Percentiles rank a stretch among this genome's conserved stretches.
phyloP scores from a whole-genome alignment of 30 jellyfish, hydroid and myxozoan species.

The Aurelia aurita region DNA sequence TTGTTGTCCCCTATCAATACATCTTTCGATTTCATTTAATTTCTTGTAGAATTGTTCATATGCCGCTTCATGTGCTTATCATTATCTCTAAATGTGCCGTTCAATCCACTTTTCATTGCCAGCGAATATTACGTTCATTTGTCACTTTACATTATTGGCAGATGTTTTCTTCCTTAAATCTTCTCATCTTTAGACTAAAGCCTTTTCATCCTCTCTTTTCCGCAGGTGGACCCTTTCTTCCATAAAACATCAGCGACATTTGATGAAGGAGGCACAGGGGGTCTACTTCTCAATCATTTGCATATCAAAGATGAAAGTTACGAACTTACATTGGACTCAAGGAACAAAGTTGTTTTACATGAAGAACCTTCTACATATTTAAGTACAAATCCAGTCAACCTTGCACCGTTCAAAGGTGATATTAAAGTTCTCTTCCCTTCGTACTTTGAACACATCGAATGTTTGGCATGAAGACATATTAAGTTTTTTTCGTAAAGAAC shows the following conservation, averaged over 20 bases:
- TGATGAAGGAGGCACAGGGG: constrained; percentile 96
- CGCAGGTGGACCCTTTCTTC: constrained; percentile 92
- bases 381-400: constrained; percentile 8
- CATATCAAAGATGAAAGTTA: constrained; percentile 65
- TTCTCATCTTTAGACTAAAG: neutral
- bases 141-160: too few species aligned
- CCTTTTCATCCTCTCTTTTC: too few species aligned
- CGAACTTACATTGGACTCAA: constrained; percentile 87
- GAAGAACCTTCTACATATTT: constrained; percentile 21
- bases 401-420: constrained; percentile 60
- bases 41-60: neutral
- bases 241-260: constrained; percentile 88
- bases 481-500: too few species aligned
- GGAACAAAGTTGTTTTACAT: constrained; percentile 6
- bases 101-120: neutral
- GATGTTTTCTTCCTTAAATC: neutral
- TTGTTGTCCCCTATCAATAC: too few species aligned
- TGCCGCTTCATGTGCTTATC: neutral
- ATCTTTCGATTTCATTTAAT: too few species aligned
- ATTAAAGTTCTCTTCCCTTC: too few species aligned
- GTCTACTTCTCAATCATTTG: constrained; percentile 72
- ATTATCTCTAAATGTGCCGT: neutral
- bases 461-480: too few species aligned
- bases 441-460: too few species aligned
- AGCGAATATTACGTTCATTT: too few species aligned